Evolutionary conservation across 2,888 invertebrate genomes (phyloP).

Genomic region (Anarsia innoxiella): DNA sequence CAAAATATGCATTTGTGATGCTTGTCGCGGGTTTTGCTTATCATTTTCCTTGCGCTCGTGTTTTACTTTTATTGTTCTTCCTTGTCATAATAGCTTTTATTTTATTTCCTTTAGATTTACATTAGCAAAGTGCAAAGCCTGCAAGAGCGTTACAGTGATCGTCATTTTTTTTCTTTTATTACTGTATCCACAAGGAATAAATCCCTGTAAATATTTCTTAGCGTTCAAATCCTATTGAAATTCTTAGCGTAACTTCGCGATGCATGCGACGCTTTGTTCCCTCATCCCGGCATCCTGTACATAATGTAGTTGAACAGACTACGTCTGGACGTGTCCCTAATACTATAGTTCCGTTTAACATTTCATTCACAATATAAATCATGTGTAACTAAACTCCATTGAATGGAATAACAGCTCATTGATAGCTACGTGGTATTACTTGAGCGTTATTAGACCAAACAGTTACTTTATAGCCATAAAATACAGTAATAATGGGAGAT

Average conservation of each 20-base stretch:
- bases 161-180: no score
- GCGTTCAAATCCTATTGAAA: background rate
- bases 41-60: background rate
- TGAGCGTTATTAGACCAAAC: background rate
- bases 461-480: background rate
- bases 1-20: constrained; percentile 18
- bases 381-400: background rate
- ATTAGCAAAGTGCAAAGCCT: no score
- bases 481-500: constrained; percentile 8
- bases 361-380: constrained; percentile 1
- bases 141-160: no score
- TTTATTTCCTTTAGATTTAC: background rate
- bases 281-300: constrained; percentile 7
- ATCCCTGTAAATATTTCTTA: background rate
- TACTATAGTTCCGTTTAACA: constrained; percentile 8
- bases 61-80: background rate
- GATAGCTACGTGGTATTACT: background rate
- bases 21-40: background rate
- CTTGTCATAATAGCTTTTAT: background rate
- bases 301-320: background rate
- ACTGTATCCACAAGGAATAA: no score
- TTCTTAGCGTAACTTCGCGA: background rate
- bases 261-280: constrained; percentile 5
- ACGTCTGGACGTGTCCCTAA: constrained; percentile 8
- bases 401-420: constrained; percentile 1